These are phyloP conservation scores for Anagrus nilaparvatae DNA, from an alignment of 1,140 invertebrate genomes.

Conservation along the genomic window DNA sequence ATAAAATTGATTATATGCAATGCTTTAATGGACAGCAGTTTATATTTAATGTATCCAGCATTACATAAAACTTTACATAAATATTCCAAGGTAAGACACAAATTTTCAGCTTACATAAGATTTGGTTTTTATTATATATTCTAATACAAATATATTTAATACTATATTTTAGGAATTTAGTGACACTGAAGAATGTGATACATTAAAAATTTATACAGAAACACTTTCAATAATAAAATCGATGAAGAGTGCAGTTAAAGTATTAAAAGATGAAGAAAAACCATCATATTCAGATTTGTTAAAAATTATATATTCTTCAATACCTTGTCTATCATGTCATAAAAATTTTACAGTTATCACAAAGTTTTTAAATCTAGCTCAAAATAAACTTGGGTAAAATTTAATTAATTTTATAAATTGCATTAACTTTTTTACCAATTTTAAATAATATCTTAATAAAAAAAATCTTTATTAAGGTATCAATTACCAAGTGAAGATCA, in stretches of 20 bases:
- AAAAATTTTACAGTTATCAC: slow-evolving; percentile 26
- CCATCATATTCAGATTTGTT: slow-evolving; percentile 16
- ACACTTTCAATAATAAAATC: slow-evolving; percentile 22
- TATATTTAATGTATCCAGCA: slow-evolving; percentile 26
- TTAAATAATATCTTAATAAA: too few species aligned
- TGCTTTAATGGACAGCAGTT: slow-evolving; percentile 26
- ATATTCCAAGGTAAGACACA: slow-evolving; percentile 23
- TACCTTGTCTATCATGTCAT: slow-evolving; percentile 25
- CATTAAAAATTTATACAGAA: slow-evolving; percentile 25
- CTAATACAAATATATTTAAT: too few species aligned
- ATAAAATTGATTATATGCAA: slow-evolving; percentile 22
- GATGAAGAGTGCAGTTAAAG: slow-evolving; percentile 24
- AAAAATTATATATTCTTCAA: slow-evolving; percentile 23
- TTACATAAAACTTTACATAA: slow-evolving; percentile 23
- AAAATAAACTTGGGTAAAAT: slow-evolving; percentile 12
- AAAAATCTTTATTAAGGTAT: slow-evolving; percentile 4
- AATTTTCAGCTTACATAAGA: not conserved
- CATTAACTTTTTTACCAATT: too few species aligned
- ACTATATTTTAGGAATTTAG: slow-evolving; percentile 22
- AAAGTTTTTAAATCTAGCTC: slow-evolving; percentile 17
- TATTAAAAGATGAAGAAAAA: slow-evolving; percentile 18
- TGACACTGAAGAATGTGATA: slow-evolving; percentile 14
- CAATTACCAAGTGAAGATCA: slow-evolving; percentile 16
- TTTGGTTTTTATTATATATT: not conserved
- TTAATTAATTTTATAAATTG: too few species aligned